Evolutionary conservation across 1,140 invertebrate genomes (phyloP), one percentile per base, ranked within the genome.

Genomic region (Diorhabda carinulata): DNA sequence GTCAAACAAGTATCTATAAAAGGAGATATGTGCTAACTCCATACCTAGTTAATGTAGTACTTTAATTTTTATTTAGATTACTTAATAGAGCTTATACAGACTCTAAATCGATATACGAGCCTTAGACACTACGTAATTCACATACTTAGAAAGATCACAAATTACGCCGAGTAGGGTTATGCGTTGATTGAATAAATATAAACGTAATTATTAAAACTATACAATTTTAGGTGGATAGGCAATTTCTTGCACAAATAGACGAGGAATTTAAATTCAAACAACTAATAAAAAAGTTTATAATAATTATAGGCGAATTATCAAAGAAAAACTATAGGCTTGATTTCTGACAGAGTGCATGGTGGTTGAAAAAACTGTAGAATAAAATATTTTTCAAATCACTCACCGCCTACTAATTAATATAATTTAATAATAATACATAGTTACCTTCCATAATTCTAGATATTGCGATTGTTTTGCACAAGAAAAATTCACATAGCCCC

Each of bases 361-460:
- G 57, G 43, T 42, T 41, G 7, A 61, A 67, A 45, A 60, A 67
- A 10, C 47, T 8, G 47, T 10, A 3, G 10, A 41, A 44, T 52
- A 8, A 42, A n/a, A n/a, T 5, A 57, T 58, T 43, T 59, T 57
- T 43, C 6, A 58, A 40, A 56, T 40, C 56, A 58, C 6, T 43
- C 65, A 58, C 43, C 58, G 41, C 25, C 10, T 7, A 66, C 47
- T 44, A 59, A 44, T 8, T n/a, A 25, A n/a, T 57, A 67, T 43
- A 45, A 63, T 60, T 68, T 57, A 73, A 69, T 65, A 69, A 69
- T 62, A 72, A 71, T 72, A 77, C n/a, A 6, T 8, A 52, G 47
- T 81, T 81, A 81, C 79, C 79, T 81, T 81, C 78, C 79, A 81
- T 80, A 61, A 76, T 78, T 76, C 73, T 74, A 66, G 47, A 70